Conservation (phyloP, 2,888 invertebrate species). For the Synanthedon myopaeformis region DNA sequence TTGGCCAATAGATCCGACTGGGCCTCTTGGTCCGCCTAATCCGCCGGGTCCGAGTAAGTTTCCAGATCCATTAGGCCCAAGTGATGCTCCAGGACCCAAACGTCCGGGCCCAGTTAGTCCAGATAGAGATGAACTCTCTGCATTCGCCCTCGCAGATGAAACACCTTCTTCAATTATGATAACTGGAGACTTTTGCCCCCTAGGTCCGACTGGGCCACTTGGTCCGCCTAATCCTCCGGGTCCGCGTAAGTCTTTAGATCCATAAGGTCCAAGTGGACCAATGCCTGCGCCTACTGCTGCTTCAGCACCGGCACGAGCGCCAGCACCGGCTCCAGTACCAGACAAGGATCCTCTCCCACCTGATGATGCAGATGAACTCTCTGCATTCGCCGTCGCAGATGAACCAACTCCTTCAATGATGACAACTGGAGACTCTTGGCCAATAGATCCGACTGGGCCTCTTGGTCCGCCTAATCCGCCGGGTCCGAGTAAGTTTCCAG, state of each 20-base stretch:
- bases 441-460: too few relatives aligned
- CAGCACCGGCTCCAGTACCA: too few relatives aligned
- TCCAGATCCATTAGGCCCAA: neutral
- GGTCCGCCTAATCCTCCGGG: neutral
- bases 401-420: constrained; percentile 3
- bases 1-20: too few relatives aligned
- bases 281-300: too few relatives aligned
- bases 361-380: constrained; percentile 6
- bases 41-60: too few relatives aligned
- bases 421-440: neutral
- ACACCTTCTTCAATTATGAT: constrained; percentile 7
- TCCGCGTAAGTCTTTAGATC: constrained; percentile 2
- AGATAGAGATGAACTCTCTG: neutral
- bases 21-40: too few relatives aligned
- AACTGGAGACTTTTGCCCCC: constrained; percentile 2
- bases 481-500: too few relatives aligned
- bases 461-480: neutral
- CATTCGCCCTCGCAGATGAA: constrained; percentile 1
- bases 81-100: too few relatives aligned
- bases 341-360: too few relatives aligned
- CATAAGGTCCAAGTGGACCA: constrained; percentile 1
- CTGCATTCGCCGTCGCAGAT: neutral
- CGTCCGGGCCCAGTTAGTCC: too few relatives aligned
- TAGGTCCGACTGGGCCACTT: neutral
- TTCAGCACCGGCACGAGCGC: too few relatives aligned